Evolutionary conservation across 2,797 vertebrate species (phyloP).

Genomic region (Paedocypris micromegethes): DNA sequence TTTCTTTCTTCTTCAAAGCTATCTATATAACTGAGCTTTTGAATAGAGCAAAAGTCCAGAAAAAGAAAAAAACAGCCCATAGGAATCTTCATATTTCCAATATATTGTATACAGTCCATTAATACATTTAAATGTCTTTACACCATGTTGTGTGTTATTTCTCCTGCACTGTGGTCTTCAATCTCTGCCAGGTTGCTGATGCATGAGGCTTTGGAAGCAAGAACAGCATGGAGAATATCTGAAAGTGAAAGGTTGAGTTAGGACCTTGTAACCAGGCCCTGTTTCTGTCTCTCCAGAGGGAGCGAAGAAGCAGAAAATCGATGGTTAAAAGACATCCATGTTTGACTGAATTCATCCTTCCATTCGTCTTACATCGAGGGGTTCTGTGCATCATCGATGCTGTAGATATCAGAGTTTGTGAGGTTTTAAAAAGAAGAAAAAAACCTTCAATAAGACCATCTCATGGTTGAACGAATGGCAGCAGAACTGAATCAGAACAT

Average conservation of each 20-base stretch:
- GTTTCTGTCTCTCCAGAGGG: conserved; percentile 20
- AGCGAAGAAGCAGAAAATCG: conserved; percentile 35
- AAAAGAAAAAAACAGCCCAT: no score
- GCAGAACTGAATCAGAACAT: conserved; percentile 18
- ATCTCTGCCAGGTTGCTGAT: conserved; percentile 2
- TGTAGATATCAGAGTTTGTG: conserved; percentile 29
- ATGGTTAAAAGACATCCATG: conserved; percentile 36
- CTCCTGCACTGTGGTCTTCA: conserved; percentile 8
- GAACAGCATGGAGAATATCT: not conserved
- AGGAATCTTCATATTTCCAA: no score
- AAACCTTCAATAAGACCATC: conserved; percentile 35
- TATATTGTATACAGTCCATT: no score
- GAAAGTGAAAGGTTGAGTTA: conserved; percentile 2
- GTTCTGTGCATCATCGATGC: conserved; percentile 36
- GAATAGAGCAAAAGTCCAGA: no score
- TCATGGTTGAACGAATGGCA: conserved; percentile 2
- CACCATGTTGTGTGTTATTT: not conserved
- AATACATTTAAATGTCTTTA: no score
- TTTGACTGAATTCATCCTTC: conserved; percentile 36
- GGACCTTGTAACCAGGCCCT: conserved; percentile 17
- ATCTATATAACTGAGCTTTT: no score
- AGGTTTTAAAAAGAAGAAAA: conserved; percentile 16
- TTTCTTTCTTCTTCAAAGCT: no score
- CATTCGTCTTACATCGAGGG: conserved; percentile 30
- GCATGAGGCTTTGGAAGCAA: conserved; percentile 8